These are phyloP conservation scores for Lacerta agilis DNA, from an alignment of 2,797 vertebrate species.

Conservation along the genomic window DNA sequence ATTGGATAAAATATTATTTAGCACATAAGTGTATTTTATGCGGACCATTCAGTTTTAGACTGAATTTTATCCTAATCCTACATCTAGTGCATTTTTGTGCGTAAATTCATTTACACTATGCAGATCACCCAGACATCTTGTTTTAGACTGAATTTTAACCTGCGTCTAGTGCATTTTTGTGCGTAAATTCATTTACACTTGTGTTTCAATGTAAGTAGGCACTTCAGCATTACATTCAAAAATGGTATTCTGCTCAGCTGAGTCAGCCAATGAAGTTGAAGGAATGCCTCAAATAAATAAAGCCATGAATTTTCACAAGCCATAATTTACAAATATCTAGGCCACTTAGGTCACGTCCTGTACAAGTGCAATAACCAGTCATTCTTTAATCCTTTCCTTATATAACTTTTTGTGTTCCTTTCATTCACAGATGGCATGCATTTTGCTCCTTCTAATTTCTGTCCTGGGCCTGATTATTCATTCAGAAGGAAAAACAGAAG, in stretches of 20 bases:
- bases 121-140: neutral
- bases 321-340: neutral
- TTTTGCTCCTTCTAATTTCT: neutral
- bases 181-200: neutral
- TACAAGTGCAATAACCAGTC: neutral
- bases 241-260: neutral
- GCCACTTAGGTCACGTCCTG: too few relatives aligned
- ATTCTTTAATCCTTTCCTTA: neutral
- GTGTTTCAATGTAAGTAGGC: neutral
- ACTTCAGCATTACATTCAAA: neutral
- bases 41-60: neutral
- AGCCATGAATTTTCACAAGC: neutral
- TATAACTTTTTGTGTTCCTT: neutral
- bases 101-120: neutral
- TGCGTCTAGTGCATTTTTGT: neutral
- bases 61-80: neutral
- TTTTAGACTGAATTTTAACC: neutral
- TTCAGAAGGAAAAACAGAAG: slow-evolving; percentile 1
- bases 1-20: neutral
- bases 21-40: neutral
- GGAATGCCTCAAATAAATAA: neutral
- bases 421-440: slow-evolving; percentile 19
- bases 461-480: neutral
- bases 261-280: neutral
- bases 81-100: neutral